A percentile compares a stretch with the other conserved stretches of the same genome.
Evolutionary conservation across 2,797 vertebrate species (phyloP).

Genomic region (Percopsis omiscomaycus): DNA sequence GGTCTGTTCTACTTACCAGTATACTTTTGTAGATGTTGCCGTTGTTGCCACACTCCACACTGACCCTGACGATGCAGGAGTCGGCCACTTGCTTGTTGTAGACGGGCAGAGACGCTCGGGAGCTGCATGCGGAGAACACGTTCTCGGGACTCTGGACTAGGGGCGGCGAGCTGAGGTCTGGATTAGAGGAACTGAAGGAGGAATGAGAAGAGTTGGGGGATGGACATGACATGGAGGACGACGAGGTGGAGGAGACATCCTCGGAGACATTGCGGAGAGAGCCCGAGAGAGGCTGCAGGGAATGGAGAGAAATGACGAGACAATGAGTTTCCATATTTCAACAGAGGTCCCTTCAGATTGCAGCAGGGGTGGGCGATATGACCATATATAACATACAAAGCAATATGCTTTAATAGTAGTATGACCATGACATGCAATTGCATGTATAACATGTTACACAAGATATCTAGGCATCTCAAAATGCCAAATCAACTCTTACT

Average conservation of each 20-base stretch:
- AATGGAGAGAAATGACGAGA: slow-evolving; percentile 1
- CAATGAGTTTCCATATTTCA: neutral
- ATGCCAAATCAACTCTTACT: too few species aligned
- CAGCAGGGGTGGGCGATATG: neutral
- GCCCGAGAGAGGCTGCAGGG: slow-evolving; percentile 68
- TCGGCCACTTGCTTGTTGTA: slow-evolving; percentile 81
- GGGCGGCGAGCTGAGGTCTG: slow-evolving; percentile 67
- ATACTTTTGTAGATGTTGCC: slow-evolving; percentile 91
- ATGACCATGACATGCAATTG: too few species aligned
- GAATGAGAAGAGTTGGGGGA: slow-evolving; percentile 61
- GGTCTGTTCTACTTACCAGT: slow-evolving; percentile 69
- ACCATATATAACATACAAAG: too few species aligned
- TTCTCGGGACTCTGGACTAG: slow-evolving; percentile 49
- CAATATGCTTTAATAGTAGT: too few species aligned
- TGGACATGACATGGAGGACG: slow-evolving; percentile 25
- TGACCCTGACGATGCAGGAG: slow-evolving; percentile 84
- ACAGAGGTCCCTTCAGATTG: neutral
- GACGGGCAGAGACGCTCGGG: slow-evolving; percentile 55
- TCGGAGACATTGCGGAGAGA: slow-evolving; percentile 73
- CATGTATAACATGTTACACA: too few species aligned
- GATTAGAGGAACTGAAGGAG: slow-evolving; percentile 68
- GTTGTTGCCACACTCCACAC: slow-evolving; percentile 77
- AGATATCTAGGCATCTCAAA: too few species aligned
- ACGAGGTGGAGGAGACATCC: slow-evolving; percentile 48
- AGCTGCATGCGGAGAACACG: slow-evolving; percentile 40